Conservation (phyloP, 2,113 vertebrate genomes). For the Poecilia latipinna region DNA sequence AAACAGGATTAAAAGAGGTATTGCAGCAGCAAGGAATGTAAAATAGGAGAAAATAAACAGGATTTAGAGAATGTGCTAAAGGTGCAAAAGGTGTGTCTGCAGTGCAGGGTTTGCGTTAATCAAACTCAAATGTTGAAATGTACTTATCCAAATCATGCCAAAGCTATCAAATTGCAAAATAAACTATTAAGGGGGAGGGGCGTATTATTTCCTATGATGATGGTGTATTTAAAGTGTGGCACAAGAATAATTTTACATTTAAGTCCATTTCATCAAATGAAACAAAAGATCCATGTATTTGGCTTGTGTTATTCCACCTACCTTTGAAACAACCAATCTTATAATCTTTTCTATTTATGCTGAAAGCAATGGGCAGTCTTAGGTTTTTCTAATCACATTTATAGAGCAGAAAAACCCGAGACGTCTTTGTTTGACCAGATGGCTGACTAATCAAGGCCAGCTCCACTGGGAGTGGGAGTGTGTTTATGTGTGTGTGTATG, state of each 20-base stretch:
- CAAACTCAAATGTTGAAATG: too few relatives aligned
- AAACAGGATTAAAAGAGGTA: too few relatives aligned
- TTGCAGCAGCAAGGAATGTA: neutral
- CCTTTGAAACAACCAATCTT: constrained; percentile 21
- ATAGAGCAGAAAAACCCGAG: constrained; percentile 65
- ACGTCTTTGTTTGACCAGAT: constrained; percentile 78
- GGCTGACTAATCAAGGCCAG: constrained; percentile 65
- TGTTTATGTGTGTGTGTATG: too few relatives aligned
- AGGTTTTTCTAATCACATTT: constrained; percentile 73
- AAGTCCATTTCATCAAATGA: neutral
- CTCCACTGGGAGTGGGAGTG: constrained; percentile 32
- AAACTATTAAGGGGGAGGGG: too few relatives aligned
- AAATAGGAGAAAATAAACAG: neutral
- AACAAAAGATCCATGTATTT: neutral
- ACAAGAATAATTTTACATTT: neutral
- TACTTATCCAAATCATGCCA: too few relatives aligned
- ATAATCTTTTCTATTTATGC: neutral
- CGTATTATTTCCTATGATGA: too few relatives aligned
- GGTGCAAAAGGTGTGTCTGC: neutral
- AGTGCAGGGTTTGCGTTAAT: too few relatives aligned
- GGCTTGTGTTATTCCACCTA: neutral
- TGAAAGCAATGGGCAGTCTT: constrained; percentile 24
- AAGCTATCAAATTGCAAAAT: too few relatives aligned
- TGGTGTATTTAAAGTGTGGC: neutral
- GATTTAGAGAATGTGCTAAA: neutral